phyloP scores from a whole-genome alignment of 2,113 vertebrate genomes.

The Anarrhichthys ocellatus region DNA sequence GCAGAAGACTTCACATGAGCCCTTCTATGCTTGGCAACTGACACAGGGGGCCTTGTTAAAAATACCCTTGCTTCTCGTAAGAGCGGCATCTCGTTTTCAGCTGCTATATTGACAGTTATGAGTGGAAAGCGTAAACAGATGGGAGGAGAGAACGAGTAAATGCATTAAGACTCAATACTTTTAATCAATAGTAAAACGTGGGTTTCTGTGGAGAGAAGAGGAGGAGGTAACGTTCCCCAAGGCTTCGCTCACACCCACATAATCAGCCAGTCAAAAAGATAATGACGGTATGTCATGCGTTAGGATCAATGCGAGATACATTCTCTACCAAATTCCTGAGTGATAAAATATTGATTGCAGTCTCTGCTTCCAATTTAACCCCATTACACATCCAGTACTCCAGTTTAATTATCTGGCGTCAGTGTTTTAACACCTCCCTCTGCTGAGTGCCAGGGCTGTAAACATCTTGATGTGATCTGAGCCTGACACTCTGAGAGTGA shows the following conservation, averaged over 20 bases:
- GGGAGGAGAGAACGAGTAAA: slow-evolving; percentile 33
- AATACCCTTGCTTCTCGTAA: slow-evolving; percentile 64
- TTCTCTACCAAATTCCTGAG: slow-evolving; percentile 49
- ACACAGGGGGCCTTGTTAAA: slow-evolving; percentile 71
- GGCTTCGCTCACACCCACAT: background rate
- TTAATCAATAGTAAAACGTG: slow-evolving; percentile 47
- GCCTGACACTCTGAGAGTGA: slow-evolving; percentile 67
- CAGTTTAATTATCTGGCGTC: slow-evolving; percentile 71
- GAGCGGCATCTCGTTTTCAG: slow-evolving; percentile 62
- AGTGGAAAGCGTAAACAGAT: slow-evolving; percentile 21
- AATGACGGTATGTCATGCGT: background rate
- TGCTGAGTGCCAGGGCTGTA: slow-evolving; percentile 61
- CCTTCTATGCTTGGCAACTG: slow-evolving; percentile 69
- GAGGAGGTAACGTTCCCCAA: slow-evolving; percentile 20
- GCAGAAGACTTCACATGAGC: slow-evolving; percentile 78
- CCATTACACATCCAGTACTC: slow-evolving; percentile 57
- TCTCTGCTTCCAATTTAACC: slow-evolving; percentile 56
- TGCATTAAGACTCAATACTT: slow-evolving; percentile 24
- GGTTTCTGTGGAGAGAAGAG: slow-evolving; percentile 16
- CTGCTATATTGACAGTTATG: slow-evolving; percentile 29
- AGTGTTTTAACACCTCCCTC: slow-evolving; percentile 56
- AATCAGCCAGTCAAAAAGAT: slow-evolving; percentile 6
- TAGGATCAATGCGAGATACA: slow-evolving; percentile 57
- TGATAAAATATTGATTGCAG: slow-evolving; percentile 74
- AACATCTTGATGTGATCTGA: slow-evolving; percentile 73